Base-by-base conservation (phyloP, 2,113 vertebrate species). In the Laterallus jamaicensis region DNA sequence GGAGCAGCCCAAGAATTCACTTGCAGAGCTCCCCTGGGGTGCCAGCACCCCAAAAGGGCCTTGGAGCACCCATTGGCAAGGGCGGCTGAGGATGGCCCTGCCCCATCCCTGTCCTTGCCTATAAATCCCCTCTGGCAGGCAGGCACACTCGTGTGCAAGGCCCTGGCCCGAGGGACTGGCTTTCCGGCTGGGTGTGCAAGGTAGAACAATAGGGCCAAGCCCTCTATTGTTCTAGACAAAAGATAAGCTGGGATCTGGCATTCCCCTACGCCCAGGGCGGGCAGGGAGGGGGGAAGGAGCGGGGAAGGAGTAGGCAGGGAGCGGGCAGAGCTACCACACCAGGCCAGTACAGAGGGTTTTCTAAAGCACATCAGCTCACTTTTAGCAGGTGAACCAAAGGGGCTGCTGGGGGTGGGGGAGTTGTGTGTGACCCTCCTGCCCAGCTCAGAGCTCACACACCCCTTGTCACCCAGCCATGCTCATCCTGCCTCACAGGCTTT, bases 201-300 rank as follows among this genome's bases (percentile, higher is more conserved):
- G 37, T 83, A 93, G 92, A 96, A 97, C 94, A 97, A 97, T 96
- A 55, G 92, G 88, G 92, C 96, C 94, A 64, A 94, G 94, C 94
- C 90, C 90, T 73, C 29, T 85, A 96, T 97, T 97, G 95, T 95
- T 96, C 93, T 82, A 16, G 55, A 92, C 93, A 52, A 74, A 77
- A 97, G 95, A 96, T 95, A 96, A 95, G 92, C 87, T 16, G 9
- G 88, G 94, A 79, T 87, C 31, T 88, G 88, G 91, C 90, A 96
- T 90, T 91, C 93, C 96, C 89, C 47, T 12, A 1, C 40, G 26
- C 67, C 92, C 75, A 25, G 12, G 25, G 25, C 52, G 11, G 39
- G 88, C 66, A 50, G 73, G 63, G 67, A 52, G 54, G 28, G 17
- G 40, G 88, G 59, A 58, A 73, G 52, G 39, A 54, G 63, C 26